A percentile compares a stretch with the other conserved stretches of the same genome.
Conservation (phyloP, 2,113 vertebrate genomes). For the Eptatretus burgeri region DNA sequence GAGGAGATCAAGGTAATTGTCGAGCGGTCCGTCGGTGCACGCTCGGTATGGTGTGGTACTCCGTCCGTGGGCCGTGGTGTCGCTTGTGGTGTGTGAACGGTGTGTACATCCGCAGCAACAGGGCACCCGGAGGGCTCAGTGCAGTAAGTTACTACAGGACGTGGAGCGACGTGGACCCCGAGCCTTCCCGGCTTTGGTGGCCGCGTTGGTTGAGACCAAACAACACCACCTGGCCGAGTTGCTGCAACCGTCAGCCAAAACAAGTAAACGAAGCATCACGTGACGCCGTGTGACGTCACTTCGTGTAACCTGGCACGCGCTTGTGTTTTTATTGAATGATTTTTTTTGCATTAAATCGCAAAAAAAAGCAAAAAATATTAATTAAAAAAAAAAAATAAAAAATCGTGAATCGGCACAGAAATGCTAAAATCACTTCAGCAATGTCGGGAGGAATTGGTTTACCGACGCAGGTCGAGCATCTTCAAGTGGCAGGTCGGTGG, state of each 20-base stretch:
- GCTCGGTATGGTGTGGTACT: neutral
- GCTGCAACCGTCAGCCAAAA: conserved; percentile 13
- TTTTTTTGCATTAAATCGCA: too few relatives aligned
- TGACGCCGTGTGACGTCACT: too few relatives aligned
- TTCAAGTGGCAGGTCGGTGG: too few relatives aligned
- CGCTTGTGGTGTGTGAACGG: neutral
- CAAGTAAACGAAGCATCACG: too few relatives aligned
- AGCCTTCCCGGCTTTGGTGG: conserved; percentile 38
- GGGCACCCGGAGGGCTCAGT: conserved; percentile 32
- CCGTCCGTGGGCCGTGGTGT: neutral
- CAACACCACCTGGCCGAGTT: conserved; percentile 21
- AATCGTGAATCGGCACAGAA: too few relatives aligned
- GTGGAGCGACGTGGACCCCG: conserved; percentile 42
- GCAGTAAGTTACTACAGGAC: conserved; percentile 36
- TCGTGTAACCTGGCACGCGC: too few relatives aligned
- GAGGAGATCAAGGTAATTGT: conserved; percentile 44
- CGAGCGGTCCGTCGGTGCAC: neutral
- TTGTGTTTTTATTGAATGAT: too few relatives aligned
- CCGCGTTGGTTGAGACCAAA: conserved; percentile 31
- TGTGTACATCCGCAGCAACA: conserved; percentile 20
- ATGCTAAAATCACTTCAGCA: too few relatives aligned
- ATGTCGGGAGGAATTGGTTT: too few relatives aligned
- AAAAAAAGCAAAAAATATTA: too few relatives aligned
- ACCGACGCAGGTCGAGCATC: too few relatives aligned
- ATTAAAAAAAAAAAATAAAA: too few relatives aligned